A percentile compares a stretch with the other conserved stretches of the same genome.
Evolutionary conservation across 2,888 invertebrate species (phyloP).

Genomic region (Polietes domitor): DNA sequence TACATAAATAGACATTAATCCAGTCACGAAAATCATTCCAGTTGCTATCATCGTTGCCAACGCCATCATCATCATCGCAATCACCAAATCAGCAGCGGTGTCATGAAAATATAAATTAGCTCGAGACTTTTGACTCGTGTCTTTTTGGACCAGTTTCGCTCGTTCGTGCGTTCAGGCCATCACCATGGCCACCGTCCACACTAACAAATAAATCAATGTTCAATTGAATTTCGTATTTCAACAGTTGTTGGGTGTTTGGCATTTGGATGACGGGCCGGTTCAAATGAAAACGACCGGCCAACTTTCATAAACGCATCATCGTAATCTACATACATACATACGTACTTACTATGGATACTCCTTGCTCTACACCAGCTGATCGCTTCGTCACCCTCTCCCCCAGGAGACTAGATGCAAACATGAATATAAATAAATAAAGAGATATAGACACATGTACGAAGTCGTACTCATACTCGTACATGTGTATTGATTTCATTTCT

Average conservation of each 20-base stretch:
- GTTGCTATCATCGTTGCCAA: neutral
- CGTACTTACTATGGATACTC: neutral
- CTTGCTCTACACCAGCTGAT: constrained; percentile 4
- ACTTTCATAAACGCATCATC: constrained; percentile 65
- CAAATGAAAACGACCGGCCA: constrained; percentile 52
- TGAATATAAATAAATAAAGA: too few relatives aligned
- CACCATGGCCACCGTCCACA: neutral
- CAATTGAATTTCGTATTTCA: constrained; percentile 17
- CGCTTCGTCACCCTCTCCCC: neutral
- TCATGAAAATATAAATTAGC: constrained; percentile 12
- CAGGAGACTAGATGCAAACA: neutral
- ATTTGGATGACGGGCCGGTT: neutral
- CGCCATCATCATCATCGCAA: neutral
- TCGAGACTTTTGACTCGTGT: neutral
- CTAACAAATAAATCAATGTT: constrained; percentile 39
- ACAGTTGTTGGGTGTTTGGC: neutral
- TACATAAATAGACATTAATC: constrained; percentile 24
- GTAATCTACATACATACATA: constrained; percentile 24
- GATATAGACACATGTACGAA: neutral
- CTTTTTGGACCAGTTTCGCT: constrained; percentile 11
- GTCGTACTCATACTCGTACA: too few relatives aligned
- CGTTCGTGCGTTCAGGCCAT: neutral
- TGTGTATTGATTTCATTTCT: constrained; percentile 12
- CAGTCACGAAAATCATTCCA: neutral
- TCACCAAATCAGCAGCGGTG: neutral